phyloP scores from a whole-genome alignment of 1,140 invertebrate genomes.

The Drosophila erecta region DNA sequence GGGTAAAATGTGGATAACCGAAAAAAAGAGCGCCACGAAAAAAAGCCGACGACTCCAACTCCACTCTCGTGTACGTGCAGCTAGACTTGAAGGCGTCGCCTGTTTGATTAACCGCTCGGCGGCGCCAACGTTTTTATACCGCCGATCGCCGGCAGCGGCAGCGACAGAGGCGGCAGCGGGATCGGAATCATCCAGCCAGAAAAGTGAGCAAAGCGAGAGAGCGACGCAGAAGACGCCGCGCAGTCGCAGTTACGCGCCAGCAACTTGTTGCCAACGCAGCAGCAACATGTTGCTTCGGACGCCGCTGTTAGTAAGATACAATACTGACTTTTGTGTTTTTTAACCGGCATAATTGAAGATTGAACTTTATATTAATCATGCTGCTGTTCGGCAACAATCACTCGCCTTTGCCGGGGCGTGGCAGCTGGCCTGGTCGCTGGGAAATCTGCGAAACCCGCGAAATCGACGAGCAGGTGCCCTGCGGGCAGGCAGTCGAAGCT shows the following conservation, averaged over 20 bases:
- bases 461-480: slow-evolving; percentile 52
- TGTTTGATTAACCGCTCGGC: slow-evolving; percentile 76
- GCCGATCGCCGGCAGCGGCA: slow-evolving; percentile 10
- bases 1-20: slow-evolving; percentile 44
- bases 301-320: too few species aligned
- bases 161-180: not conserved
- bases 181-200: slow-evolving; percentile 1
- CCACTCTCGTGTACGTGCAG: slow-evolving; percentile 84
- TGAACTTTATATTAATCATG: slow-evolving; percentile 75
- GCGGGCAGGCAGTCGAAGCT: slow-evolving; percentile 53
- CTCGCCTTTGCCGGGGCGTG: slow-evolving; percentile 63
- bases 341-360: slow-evolving; percentile 51
- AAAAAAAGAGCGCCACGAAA: slow-evolving; percentile 66
- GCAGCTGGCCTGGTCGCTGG: slow-evolving; percentile 33
- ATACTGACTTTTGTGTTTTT: slow-evolving; percentile 21
- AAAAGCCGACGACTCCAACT: slow-evolving; percentile 81
- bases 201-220: slow-evolving; percentile 35
- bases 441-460: slow-evolving; percentile 20
- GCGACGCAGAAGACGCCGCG: slow-evolving; percentile 15
- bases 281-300: slow-evolving; percentile 22
- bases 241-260: slow-evolving; percentile 24
- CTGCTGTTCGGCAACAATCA: slow-evolving; percentile 73
- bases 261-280: slow-evolving; percentile 38
- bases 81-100: slow-evolving; percentile 85
- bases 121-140: slow-evolving; percentile 77